These are phyloP conservation scores for Sitta carolinensis DNA, from an alignment of 2,797 vertebrate species.

Conservation along the genomic window DNA sequence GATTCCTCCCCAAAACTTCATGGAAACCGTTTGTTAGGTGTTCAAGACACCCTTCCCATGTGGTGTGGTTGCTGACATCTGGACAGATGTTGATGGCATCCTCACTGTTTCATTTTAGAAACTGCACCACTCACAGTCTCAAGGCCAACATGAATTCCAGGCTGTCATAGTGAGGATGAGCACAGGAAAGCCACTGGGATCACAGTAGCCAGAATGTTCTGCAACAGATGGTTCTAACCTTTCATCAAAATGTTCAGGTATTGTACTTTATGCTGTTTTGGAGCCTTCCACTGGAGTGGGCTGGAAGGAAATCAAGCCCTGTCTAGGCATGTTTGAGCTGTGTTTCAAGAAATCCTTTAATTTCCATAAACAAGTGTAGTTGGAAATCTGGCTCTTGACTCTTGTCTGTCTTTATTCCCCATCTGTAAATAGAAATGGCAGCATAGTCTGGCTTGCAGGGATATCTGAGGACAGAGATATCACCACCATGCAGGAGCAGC, in stretches of 20 bases:
- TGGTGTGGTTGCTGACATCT: background rate
- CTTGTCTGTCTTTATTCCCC: background rate
- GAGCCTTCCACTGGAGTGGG: background rate
- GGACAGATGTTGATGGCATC: background rate
- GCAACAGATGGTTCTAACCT: background rate
- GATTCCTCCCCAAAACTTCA: background rate
- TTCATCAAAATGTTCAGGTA: background rate
- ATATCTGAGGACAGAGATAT: background rate
- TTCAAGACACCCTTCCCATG: background rate
- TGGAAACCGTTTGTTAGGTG: background rate
- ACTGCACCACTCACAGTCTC: background rate
- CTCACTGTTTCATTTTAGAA: background rate
- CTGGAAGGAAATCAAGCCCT: slow-evolving; percentile 32
- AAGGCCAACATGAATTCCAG: background rate
- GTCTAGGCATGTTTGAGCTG: background rate
- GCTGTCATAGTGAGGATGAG: background rate
- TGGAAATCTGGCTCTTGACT: background rate
- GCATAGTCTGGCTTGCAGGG: background rate
- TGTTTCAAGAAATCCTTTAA: slow-evolving; percentile 26
- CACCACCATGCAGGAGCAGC: background rate
- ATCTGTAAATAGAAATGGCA: background rate
- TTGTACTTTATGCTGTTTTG: background rate
- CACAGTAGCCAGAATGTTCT: slow-evolving; percentile 10
- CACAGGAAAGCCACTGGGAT: background rate
- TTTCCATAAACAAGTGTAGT: slow-evolving; percentile 3